These are phyloP conservation scores for Vanessa atalanta DNA, from an alignment of 1,140 invertebrate genomes.

Conservation along the genomic window DNA sequence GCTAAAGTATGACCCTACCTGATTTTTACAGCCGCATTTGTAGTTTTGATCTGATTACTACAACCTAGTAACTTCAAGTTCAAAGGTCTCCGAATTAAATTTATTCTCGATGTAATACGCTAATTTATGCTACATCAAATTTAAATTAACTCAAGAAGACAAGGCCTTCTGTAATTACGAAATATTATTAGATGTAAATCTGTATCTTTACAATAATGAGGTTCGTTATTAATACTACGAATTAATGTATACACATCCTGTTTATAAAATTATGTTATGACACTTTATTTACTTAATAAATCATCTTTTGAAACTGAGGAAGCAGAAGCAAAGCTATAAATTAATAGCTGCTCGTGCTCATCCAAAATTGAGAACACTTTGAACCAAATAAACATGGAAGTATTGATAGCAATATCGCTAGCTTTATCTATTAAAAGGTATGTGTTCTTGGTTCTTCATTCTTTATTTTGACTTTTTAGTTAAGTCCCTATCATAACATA, in stretches of 20 bases:
- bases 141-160: too few species aligned
- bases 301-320: slow-evolving; percentile 48
- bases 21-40: slow-evolving; percentile 70
- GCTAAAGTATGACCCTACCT: slow-evolving; percentile 57
- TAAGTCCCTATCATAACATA: too few species aligned
- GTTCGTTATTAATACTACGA: not conserved
- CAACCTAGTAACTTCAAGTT: not conserved
- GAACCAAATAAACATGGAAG: slow-evolving; percentile 52
- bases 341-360: slow-evolving; percentile 58
- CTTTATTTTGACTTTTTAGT: too few species aligned
- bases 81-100: too few species aligned
- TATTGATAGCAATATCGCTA: slow-evolving; percentile 19
- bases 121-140: too few species aligned
- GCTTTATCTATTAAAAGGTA: not conserved
- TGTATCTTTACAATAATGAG: not conserved
- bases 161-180: too few species aligned
- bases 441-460: not conserved
- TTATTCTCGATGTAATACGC: too few species aligned
- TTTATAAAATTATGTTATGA: slow-evolving; percentile 12
- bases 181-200: too few species aligned
- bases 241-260: slow-evolving; percentile 14
- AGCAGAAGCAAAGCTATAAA: slow-evolving; percentile 59
- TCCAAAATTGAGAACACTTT: slow-evolving; percentile 56
- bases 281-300: slow-evolving; percentile 27
- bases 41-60: slow-evolving; percentile 24